Evolutionary conservation across 2,113 vertebrate species (phyloP).

Genomic region (Microcebus lehilahytsara): DNA sequence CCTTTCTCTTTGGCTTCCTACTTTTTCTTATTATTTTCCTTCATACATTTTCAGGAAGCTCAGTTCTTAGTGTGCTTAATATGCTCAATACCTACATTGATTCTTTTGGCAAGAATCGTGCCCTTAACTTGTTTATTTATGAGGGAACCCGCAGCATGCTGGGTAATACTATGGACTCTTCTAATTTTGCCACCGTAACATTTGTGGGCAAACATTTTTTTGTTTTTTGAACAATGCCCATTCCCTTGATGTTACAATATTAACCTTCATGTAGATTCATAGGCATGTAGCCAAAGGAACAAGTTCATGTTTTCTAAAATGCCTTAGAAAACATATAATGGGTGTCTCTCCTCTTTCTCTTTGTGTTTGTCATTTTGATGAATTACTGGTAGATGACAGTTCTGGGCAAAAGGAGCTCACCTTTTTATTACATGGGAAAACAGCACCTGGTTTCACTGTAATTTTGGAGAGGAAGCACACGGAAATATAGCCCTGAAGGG

Average conservation of each 20-base stretch:
- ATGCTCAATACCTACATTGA: slow-evolving; percentile 92
- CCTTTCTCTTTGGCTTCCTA: slow-evolving; percentile 88
- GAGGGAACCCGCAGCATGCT: slow-evolving; percentile 90
- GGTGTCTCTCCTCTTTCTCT: slow-evolving; percentile 92
- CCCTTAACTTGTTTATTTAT: slow-evolving; percentile 94
- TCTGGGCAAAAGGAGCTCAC: background rate
- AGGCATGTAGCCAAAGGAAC: slow-evolving; percentile 90
- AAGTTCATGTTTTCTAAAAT: slow-evolving; percentile 91
- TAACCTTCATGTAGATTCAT: slow-evolving; percentile 92
- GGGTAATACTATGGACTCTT: slow-evolving; percentile 89
- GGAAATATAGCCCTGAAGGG: background rate
- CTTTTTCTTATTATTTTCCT: slow-evolving; percentile 90
- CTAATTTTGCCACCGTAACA: slow-evolving; percentile 92
- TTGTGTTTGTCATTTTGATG: slow-evolving; percentile 92
- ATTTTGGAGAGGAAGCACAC: background rate
- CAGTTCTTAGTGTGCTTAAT: slow-evolving; percentile 94
- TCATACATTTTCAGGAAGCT: slow-evolving; percentile 91
- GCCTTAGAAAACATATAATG: slow-evolving; percentile 90
- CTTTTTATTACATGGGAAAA: background rate
- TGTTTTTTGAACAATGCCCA: slow-evolving; percentile 89
- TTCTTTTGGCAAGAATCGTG: slow-evolving; percentile 93
- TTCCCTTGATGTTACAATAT: slow-evolving; percentile 93
- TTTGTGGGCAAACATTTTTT: slow-evolving; percentile 87
- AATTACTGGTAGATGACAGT: slow-evolving; percentile 76
- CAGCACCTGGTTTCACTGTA: background rate